These are phyloP conservation scores for Bos taurus DNA, from an alignment of 2,113 vertebrate species.

Conservation along the genomic window DNA sequence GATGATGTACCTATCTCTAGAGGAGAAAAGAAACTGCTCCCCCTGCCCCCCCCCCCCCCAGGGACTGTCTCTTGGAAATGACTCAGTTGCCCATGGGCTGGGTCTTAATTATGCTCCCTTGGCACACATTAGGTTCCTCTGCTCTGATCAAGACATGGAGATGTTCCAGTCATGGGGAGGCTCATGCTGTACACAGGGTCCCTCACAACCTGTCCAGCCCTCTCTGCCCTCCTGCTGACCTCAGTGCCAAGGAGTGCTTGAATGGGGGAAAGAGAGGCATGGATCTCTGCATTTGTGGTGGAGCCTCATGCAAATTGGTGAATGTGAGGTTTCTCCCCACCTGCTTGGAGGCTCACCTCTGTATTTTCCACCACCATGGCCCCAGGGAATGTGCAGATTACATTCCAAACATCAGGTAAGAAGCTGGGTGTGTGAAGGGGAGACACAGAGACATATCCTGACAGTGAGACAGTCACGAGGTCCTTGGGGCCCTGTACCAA, in stretches of 20 bases:
- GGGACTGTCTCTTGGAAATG: neutral
- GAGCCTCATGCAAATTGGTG: neutral
- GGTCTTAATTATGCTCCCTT: neutral
- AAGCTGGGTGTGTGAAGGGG: neutral
- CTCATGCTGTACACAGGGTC: neutral
- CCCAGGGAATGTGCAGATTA: neutral
- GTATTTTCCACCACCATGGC: neutral
- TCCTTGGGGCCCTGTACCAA: neutral
- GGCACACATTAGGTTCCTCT: neutral
- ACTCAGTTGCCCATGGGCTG: neutral
- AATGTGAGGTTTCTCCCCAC: neutral
- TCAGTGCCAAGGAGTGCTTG: too few relatives aligned
- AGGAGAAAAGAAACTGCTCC: neutral
- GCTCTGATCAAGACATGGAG: neutral
- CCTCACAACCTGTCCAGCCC: neutral
- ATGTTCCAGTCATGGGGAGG: neutral
- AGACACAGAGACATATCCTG: neutral
- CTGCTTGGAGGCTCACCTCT: neutral
- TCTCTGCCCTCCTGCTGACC: too few relatives aligned
- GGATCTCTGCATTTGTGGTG: too few relatives aligned
- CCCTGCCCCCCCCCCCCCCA: neutral
- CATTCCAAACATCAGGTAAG: neutral
- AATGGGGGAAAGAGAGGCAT: too few relatives aligned
- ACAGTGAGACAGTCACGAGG: neutral
- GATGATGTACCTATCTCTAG: neutral